phyloP scores from a whole-genome alignment of 2,113 vertebrate genomes.

The Acanthisitta chloris region DNA sequence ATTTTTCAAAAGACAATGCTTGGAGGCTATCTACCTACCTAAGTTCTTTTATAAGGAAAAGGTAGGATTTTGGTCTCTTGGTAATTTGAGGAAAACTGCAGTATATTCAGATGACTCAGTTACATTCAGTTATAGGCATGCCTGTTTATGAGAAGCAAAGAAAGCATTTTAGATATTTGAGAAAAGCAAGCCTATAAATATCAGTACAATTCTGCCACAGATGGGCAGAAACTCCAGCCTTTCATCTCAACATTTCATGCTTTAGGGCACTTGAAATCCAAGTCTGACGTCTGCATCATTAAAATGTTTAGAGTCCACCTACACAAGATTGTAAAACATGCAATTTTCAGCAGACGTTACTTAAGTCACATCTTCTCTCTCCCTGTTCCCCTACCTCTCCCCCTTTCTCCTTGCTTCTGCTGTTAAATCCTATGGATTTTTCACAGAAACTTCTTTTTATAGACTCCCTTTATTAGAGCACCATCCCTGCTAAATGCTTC shows the following conservation, averaged over 20 bases:
- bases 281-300: conserved; percentile 47
- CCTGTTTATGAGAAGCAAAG: neutral
- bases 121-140: neutral
- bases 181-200: conserved; percentile 42
- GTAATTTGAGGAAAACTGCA: neutral
- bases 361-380: conserved; percentile 7
- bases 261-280: conserved; percentile 1
- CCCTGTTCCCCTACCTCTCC: neutral
- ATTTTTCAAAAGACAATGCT: neutral
- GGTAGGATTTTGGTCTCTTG: neutral
- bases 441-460: conserved; percentile 48
- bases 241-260: conserved; percentile 40
- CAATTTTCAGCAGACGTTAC: conserved; percentile 1
- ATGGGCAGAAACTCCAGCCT: conserved; percentile 36
- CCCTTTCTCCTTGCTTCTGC: neutral
- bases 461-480: conserved; percentile 47
- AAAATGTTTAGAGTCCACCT: conserved; percentile 54
- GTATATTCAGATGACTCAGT: neutral
- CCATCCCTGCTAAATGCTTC: neutral
- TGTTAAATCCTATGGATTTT: conserved; percentile 27
- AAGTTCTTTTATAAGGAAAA: neutral
- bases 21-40: neutral
- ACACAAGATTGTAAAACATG: conserved; percentile 53
- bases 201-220: neutral
- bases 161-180: conserved; percentile 3